These are phyloP conservation scores for Dryadula phaetusa DNA, from an alignment of 2,888 invertebrate genomes.

Conservation along the genomic window DNA sequence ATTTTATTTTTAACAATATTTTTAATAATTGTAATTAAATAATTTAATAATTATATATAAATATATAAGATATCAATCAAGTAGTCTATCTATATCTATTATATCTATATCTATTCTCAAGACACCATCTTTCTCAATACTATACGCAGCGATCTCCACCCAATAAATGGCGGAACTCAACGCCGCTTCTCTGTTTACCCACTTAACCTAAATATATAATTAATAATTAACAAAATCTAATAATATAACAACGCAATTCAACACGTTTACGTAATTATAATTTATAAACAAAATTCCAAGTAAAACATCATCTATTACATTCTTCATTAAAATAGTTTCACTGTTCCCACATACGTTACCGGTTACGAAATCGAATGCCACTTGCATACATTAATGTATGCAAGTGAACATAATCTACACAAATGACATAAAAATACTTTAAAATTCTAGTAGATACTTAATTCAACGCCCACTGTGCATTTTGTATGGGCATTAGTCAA, in stretches of 20 bases:
- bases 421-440: constrained; percentile 21
- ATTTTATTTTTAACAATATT: too few relatives aligned
- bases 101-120: too few relatives aligned
- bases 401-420: constrained; percentile 28
- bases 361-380: constrained; percentile 23
- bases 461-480: constrained; percentile 29
- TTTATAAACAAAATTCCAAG: constrained; percentile 4
- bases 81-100: too few relatives aligned
- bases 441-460: constrained; percentile 25
- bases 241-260: background rate
- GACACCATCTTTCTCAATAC: too few relatives aligned
- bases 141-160: too few relatives aligned
- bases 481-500: constrained; percentile 24
- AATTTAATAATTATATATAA: too few relatives aligned
- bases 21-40: too few relatives aligned
- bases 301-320: constrained; percentile 9
- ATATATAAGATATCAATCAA: too few relatives aligned
- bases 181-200: too few relatives aligned
- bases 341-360: constrained; percentile 20
- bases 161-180: too few relatives aligned
- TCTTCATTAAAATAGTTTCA: constrained; percentile 21
- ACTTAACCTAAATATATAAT: too few relatives aligned
- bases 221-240: too few relatives aligned
- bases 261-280: background rate
- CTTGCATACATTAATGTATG: constrained; percentile 4